Evolutionary conservation across 2,888 invertebrate genomes (phyloP).

Genomic region (Neocrepidodera transversa): DNA sequence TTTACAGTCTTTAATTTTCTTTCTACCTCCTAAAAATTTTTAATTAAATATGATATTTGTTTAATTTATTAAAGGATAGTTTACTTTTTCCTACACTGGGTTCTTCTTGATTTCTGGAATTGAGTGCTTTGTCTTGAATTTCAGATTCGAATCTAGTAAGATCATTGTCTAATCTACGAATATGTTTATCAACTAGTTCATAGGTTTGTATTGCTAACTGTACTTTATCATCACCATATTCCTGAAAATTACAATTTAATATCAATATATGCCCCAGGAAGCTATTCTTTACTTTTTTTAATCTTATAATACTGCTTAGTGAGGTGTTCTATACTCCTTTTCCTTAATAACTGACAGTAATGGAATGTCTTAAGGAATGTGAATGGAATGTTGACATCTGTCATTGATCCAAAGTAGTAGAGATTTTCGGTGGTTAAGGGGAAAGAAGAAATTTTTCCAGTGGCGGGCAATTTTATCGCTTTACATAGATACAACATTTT

Average conservation of each 20-base stretch:
- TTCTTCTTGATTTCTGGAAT: conserved; percentile 74
- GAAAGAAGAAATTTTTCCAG: too few species aligned
- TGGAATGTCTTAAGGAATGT: too few species aligned
- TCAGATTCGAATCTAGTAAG: conserved; percentile 96
- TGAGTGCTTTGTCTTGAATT: conserved; percentile 92
- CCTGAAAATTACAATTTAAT: conserved; percentile 57
- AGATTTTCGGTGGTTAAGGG: too few species aligned
- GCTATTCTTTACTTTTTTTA: not conserved
- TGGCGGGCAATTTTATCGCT: too few species aligned
- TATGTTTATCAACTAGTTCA: conserved; percentile 97
- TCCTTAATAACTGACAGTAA: too few species aligned
- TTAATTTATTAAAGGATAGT: too few species aligned
- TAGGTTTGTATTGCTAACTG: conserved; percentile 98
- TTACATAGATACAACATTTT: too few species aligned
- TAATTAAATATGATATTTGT: not conserved
- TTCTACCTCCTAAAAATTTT: conserved; percentile 67
- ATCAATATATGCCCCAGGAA: not conserved
- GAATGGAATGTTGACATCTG: too few species aligned
- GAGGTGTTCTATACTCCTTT: too few species aligned
- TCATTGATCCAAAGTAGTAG: too few species aligned
- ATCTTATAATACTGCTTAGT: too few species aligned
- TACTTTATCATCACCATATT: conserved; percentile 97
- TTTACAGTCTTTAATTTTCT: conserved; percentile 71
- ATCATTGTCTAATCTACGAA: conserved; percentile 93
- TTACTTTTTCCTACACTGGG: conserved; percentile 68